Evolutionary conservation across 1,140 invertebrate species (phyloP).

Genomic region (Apis cerana): DNA sequence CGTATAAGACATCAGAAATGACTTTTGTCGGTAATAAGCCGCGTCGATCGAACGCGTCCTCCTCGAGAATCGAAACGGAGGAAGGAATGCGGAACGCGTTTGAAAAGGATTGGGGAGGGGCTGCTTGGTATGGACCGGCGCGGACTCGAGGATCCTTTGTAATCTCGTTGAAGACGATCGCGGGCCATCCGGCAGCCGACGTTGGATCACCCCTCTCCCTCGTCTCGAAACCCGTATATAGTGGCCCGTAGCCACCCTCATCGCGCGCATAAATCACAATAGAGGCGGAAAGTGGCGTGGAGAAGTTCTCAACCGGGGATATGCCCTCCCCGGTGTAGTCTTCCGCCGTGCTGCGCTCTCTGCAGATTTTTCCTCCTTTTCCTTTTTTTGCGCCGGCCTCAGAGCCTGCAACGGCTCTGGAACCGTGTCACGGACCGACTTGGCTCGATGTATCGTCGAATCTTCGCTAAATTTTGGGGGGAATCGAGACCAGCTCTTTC

Average conservation of each 20-base stretch:
- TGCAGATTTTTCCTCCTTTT: conserved; percentile 23
- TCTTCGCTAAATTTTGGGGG: conserved; percentile 13
- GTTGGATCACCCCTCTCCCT: conserved; percentile 49
- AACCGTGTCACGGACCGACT: conserved; percentile 54
- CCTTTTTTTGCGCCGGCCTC: conserved; percentile 19
- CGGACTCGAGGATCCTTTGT: conserved; percentile 65
- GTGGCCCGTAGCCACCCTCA: conserved; percentile 74
- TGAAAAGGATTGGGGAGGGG: not conserved
- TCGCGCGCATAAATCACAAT: conserved; percentile 80
- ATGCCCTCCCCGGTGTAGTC: conserved; percentile 76
- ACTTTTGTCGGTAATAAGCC: too few relatives aligned
- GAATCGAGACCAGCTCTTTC: too few relatives aligned
- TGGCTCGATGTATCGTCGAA: conserved; percentile 57
- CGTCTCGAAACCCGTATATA: conserved; percentile 68
- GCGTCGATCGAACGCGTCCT: too few relatives aligned
- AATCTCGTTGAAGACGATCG: conserved; percentile 75
- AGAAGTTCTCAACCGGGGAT: conserved; percentile 78
- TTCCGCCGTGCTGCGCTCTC: conserved; percentile 41
- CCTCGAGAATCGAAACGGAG: too few relatives aligned
- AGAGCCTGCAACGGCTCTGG: conserved; percentile 51
- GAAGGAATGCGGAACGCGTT: too few relatives aligned
- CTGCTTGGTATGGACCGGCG: conserved; percentile 71
- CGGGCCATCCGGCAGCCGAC: conserved; percentile 58
- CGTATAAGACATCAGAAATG: too few relatives aligned
- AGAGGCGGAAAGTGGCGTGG: conserved; percentile 78